A percentile compares a stretch with the other conserved stretches of the same genome.
Evolutionary conservation across 2,797 vertebrate genomes (phyloP).

Genomic region (Smutsia temminckii): DNA sequence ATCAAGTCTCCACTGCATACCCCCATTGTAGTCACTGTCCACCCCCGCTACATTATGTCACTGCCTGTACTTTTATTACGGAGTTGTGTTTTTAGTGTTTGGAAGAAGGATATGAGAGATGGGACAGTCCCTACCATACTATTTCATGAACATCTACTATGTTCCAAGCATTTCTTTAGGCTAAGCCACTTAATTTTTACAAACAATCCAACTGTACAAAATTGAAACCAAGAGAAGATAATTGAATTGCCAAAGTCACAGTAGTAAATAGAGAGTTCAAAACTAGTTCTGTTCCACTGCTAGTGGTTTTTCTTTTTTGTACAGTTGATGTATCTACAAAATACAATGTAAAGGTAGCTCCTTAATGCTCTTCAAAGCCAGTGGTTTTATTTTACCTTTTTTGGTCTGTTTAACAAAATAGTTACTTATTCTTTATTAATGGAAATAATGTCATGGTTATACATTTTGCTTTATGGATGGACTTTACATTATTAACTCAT

Average conservation of each 20-base stretch:
- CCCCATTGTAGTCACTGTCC: too few species aligned
- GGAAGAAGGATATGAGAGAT: not conserved
- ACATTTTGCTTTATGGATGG: not conserved
- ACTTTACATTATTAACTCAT: slow-evolving; percentile 39
- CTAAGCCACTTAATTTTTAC: not conserved
- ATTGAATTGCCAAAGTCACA: not conserved
- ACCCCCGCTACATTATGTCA: not conserved
- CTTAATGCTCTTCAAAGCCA: not conserved
- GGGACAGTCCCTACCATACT: not conserved
- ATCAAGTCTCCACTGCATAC: too few species aligned
- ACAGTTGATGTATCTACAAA: not conserved
- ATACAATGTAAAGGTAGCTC: not conserved
- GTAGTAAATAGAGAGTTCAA: not conserved
- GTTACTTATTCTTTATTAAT: not conserved
- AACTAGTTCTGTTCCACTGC: not conserved
- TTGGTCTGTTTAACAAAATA: not conserved
- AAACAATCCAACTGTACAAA: not conserved
- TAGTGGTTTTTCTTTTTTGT: not conserved
- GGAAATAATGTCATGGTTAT: not conserved
- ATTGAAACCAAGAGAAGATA: not conserved
- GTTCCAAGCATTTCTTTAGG: not conserved
- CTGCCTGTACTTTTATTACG: not conserved
- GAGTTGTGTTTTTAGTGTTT: not conserved
- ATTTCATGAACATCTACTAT: not conserved
- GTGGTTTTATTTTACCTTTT: not conserved